These are phyloP conservation scores for Adrianichthys oophorus DNA, from an alignment of 2,797 vertebrate genomes.

Conservation along the genomic window DNA sequence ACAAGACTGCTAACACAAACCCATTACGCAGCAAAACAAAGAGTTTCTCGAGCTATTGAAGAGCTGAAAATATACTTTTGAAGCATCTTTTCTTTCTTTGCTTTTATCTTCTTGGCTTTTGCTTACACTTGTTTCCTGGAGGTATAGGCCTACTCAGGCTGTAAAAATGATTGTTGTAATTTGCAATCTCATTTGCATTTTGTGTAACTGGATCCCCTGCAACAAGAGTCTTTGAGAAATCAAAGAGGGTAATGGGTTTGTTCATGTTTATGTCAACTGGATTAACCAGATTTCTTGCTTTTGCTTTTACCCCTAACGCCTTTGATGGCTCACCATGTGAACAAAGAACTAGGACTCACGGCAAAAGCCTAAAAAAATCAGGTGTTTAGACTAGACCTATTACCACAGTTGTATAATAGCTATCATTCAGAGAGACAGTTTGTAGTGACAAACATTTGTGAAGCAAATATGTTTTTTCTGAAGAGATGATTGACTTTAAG, in stretches of 20 bases:
- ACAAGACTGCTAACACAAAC: background rate
- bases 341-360: too few relatives aligned
- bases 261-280: constrained; percentile 9
- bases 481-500: too few relatives aligned
- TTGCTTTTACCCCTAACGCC: background rate
- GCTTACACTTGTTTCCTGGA: constrained; percentile 10
- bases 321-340: background rate
- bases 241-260: background rate
- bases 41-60: background rate
- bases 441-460: too few relatives aligned
- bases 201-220: constrained; percentile 9
- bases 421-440: too few relatives aligned
- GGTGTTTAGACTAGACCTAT: too few relatives aligned
- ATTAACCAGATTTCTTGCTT: constrained; percentile 15
- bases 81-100: background rate
- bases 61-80: background rate
- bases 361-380: too few relatives aligned
- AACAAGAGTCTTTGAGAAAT: constrained; percentile 13
- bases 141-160: background rate
- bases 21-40: background rate
- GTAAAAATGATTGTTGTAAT: constrained; percentile 28
- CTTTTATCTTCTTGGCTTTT: constrained; percentile 1
- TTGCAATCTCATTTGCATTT: constrained; percentile 25
- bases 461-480: too few relatives aligned
- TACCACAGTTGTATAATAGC: too few relatives aligned